Conservation (phyloP, 2,797 vertebrate species). For the Alectoris magna region DNA sequence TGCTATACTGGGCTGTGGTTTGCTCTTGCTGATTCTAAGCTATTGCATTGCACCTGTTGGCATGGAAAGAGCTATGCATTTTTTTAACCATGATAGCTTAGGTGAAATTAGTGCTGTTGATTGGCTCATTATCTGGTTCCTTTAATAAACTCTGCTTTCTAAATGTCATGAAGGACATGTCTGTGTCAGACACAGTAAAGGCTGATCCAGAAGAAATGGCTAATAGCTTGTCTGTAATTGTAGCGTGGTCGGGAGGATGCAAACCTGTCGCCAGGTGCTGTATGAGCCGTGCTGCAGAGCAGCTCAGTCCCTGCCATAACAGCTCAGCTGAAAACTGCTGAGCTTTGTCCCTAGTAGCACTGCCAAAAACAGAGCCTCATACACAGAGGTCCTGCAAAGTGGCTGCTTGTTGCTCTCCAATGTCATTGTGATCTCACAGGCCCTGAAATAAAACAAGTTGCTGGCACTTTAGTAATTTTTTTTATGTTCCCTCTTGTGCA, state of each 20-base stretch:
- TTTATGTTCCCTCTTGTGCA: slow-evolving; percentile 30
- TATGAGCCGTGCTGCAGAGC: slow-evolving; percentile 58
- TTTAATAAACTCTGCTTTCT: neutral
- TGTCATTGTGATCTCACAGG: slow-evolving; percentile 68
- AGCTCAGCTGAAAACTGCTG: slow-evolving; percentile 64
- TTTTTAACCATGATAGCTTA: neutral
- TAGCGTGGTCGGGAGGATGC: neutral
- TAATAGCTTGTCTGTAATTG: neutral
- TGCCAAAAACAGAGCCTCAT: slow-evolving; percentile 43
- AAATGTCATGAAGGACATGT: neutral
- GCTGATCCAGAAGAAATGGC: neutral
- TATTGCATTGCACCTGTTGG: neutral
- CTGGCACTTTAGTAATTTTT: neutral
- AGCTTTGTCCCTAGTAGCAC: slow-evolving; percentile 50
- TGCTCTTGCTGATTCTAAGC: neutral
- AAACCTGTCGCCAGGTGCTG: neutral
- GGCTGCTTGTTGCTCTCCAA: slow-evolving; percentile 66
- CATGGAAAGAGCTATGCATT: neutral
- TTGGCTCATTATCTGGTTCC: neutral
- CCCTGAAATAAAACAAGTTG: slow-evolving; percentile 3
- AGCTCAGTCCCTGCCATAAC: neutral
- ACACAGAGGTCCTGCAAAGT: slow-evolving; percentile 45
- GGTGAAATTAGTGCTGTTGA: neutral
- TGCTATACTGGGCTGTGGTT: neutral
- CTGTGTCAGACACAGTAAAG: too few relatives aligned